Evolutionary conservation across 2,888 invertebrate genomes (phyloP).

Genomic region (Trimorus sp.): DNA sequence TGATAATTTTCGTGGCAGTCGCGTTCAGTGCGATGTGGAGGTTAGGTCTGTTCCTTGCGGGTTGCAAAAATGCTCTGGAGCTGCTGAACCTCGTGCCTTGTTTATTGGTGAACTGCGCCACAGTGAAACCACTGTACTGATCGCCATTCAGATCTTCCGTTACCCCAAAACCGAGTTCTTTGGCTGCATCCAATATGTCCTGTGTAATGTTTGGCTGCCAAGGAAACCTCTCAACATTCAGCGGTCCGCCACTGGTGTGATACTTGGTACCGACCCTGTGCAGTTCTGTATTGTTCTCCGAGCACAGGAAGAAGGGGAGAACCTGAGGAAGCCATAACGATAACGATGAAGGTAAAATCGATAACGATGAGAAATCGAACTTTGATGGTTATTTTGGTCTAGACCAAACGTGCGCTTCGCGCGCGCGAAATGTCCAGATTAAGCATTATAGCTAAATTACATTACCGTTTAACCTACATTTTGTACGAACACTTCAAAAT

Average conservation of each 20-base stretch:
- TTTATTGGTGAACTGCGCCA: slow-evolving; percentile 86
- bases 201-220: slow-evolving; percentile 85
- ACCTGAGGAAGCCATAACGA: slow-evolving; percentile 80
- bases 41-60: slow-evolving; percentile 83
- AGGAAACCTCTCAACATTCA: slow-evolving; percentile 86
- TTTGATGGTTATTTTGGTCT: too few species aligned
- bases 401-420: too few species aligned
- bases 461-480: too few species aligned
- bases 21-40: slow-evolving; percentile 85
- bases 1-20: slow-evolving; percentile 84
- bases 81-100: slow-evolving; percentile 85
- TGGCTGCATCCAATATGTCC: slow-evolving; percentile 85
- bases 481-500: too few species aligned
- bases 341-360: too few species aligned
- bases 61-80: slow-evolving; percentile 85
- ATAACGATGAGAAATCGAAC: too few species aligned
- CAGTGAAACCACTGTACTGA: slow-evolving; percentile 85
- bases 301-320: slow-evolving; percentile 87
- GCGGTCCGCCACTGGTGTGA: slow-evolving; percentile 85
- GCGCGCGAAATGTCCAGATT: too few species aligned
- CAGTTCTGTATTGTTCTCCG: slow-evolving; percentile 87
- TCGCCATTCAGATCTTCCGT: slow-evolving; percentile 86
- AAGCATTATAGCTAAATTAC: too few species aligned
- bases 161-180: slow-evolving; percentile 85
- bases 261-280: slow-evolving; percentile 84